These are phyloP conservation scores for Aleiodes alternator DNA, from an alignment of 2,888 invertebrate genomes.

Conservation along the genomic window DNA sequence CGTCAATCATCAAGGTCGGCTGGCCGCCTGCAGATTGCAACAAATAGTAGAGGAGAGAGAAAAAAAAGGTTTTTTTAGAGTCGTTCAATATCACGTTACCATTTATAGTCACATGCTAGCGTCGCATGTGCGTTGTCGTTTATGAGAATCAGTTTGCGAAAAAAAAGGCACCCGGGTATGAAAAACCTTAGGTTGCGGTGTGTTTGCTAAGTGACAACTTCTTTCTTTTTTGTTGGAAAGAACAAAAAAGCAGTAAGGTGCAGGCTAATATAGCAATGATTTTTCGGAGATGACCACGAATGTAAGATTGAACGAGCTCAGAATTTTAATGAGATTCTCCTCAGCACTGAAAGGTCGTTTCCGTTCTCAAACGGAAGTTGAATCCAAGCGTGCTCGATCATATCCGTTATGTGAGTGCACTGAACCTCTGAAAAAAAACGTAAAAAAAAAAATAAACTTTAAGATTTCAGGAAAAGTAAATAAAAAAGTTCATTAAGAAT, in stretches of 20 bases:
- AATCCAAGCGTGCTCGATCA: conserved; percentile 64
- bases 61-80: conserved; percentile 8
- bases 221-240: neutral
- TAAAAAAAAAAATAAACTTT: neutral
- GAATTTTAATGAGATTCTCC: conserved; percentile 60
- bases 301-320: conserved; percentile 37
- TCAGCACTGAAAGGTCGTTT: conserved; percentile 62
- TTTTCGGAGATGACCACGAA: conserved; percentile 12
- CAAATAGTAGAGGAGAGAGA: conserved; percentile 15
- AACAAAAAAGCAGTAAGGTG: neutral
- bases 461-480: neutral
- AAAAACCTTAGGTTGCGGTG: no score
- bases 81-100: conserved; percentile 28
- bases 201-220: no score
- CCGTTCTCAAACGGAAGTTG: conserved; percentile 66
- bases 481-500: neutral
- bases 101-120: conserved; percentile 31
- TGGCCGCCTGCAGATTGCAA: conserved; percentile 37
- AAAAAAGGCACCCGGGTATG: no score
- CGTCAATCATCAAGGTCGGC: conserved; percentile 40
- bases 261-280: neutral
- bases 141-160: neutral
- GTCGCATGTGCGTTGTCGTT: neutral
- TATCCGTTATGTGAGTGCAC: conserved; percentile 58
- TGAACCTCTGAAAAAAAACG: conserved; percentile 1